Evolutionary conservation across 2,888 invertebrate species (phyloP).

Genomic region (Geotrupes spiniger): DNA sequence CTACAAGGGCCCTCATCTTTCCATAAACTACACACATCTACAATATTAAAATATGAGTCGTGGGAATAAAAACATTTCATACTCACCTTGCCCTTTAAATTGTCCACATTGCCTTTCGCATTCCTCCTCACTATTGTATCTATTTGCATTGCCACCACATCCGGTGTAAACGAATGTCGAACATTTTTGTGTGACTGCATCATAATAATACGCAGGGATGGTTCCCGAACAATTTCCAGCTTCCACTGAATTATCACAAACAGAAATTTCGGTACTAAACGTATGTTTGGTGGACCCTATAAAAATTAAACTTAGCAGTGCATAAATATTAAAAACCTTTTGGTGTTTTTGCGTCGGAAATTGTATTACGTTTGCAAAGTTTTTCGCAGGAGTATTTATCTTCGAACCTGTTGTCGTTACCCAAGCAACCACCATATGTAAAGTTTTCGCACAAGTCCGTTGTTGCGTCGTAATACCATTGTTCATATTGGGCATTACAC

Average conservation of each 20-base stretch:
- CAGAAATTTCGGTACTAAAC: not conserved
- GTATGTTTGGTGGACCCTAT: not conserved
- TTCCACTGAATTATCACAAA: slow-evolving; percentile 63
- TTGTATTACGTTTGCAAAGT: slow-evolving; percentile 50
- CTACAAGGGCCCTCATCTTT: slow-evolving; percentile 71
- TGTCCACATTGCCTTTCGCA: slow-evolving; percentile 75
- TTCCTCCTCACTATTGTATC: slow-evolving; percentile 71
- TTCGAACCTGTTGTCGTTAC: slow-evolving; percentile 82
- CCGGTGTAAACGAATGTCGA: slow-evolving; percentile 66
- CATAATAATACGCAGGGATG: slow-evolving; percentile 72
- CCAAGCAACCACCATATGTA: slow-evolving; percentile 85
- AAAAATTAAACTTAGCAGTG: too few relatives aligned
- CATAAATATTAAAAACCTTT: too few relatives aligned
- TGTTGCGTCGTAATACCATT: slow-evolving; percentile 70
- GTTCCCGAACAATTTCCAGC: slow-evolving; percentile 67
- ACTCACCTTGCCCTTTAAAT: slow-evolving; percentile 69
- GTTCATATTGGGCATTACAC: slow-evolving; percentile 61
- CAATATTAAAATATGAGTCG: slow-evolving; percentile 12
- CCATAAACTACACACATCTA: slow-evolving; percentile 71
- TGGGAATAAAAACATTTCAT: too few relatives aligned
- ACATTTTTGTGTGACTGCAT: slow-evolving; percentile 57
- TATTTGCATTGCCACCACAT: slow-evolving; percentile 73
- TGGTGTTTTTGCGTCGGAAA: slow-evolving; percentile 32
- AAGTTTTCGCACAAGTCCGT: slow-evolving; percentile 71
- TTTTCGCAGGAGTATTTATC: slow-evolving; percentile 59